Evolutionary conservation across 2,113 vertebrate genomes (phyloP), one percentile per base, ranked within the genome.

Genomic region (Tychaedon coryphoeus): DNA sequence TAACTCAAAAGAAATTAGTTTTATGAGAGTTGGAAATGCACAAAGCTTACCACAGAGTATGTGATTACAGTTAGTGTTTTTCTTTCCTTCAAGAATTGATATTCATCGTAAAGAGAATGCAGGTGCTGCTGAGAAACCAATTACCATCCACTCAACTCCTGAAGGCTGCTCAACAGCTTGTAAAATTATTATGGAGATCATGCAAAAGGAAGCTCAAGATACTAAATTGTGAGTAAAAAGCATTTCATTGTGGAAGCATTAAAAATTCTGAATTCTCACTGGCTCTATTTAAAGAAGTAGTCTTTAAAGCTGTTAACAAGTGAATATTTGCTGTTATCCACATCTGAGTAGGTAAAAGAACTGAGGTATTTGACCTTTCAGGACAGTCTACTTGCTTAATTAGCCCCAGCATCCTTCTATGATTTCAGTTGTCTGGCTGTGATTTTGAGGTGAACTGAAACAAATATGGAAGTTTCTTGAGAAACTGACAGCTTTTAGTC

Each of bases 31-130:
- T 66, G 73, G 53, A 25, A 64, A 83, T 62, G 67, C 12, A 36
- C 19, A 78, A 60, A 14, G 23, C 13, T 74, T 85, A 50, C 51
- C 5, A 12, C 38, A 48, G 25, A 65, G 19, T 43, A 25, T 7
- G 0, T 43, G 43, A 80, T 93, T 74, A 96, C 34, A 76, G 12
- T 48, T 77, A 56, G 58, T 69, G 33, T 60, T 89, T 86, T 82
- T 69, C 42, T 86, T 88, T 61, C 51, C 93, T 76, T 95, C 42
- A 95, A 99, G 99, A 97, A 99, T 99, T 34, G 99, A 99, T 96
- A 99, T 99, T 95, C 99, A 99, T 95, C 98, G 99, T 75, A 99
- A 99, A 96, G 99, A 99, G 95, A 99, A 99, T 34, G 99, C 99
- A 54, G 99, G 99, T 43, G 99, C 99, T 43, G 99, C 99, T 36